Evolutionary conservation across 2,797 vertebrate genomes (phyloP).

Genomic region (Myripristis murdjan): DNA sequence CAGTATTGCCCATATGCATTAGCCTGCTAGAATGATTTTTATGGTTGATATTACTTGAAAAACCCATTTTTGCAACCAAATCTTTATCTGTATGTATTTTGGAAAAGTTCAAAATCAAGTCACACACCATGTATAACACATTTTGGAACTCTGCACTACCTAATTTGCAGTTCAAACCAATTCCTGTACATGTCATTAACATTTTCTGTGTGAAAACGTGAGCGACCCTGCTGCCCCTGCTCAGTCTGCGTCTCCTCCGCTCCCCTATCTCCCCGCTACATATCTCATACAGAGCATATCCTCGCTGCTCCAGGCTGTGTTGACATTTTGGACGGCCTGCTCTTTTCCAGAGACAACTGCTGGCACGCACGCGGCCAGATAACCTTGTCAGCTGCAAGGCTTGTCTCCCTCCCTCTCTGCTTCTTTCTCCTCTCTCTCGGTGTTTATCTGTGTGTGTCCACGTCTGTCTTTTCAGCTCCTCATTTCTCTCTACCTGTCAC

Average conservation of each 20-base stretch:
- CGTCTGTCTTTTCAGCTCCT: neutral
- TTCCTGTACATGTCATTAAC: too few species aligned
- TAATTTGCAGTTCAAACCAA: neutral
- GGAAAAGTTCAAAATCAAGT: neutral
- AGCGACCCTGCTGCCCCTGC: constrained; percentile 15
- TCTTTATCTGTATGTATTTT: too few species aligned
- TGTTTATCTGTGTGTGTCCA: constrained; percentile 8
- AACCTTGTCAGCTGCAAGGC: constrained; percentile 62
- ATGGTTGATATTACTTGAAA: too few species aligned
- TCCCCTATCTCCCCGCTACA: constrained; percentile 7
- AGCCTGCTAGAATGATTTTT: too few species aligned
- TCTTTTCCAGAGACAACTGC: constrained; percentile 52
- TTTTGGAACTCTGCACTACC: neutral
- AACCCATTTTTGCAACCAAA: too few species aligned
- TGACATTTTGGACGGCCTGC: constrained; percentile 66
- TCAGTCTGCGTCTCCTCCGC: neutral
- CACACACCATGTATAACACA: neutral
- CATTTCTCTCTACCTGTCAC: constrained; percentile 15
- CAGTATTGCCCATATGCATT: too few species aligned
- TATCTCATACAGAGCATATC: constrained; percentile 61
- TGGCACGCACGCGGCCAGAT: constrained; percentile 46
- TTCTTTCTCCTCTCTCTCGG: constrained; percentile 6
- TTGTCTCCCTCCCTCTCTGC: constrained; percentile 12
- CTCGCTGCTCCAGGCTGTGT: constrained; percentile 40
- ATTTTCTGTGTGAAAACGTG: constrained; percentile 17